Percentiles rank a stretch among this genome's conserved stretches.
Conservation (phyloP, 2,797 vertebrate genomes). For the Gadopsis marmoratus region DNA sequence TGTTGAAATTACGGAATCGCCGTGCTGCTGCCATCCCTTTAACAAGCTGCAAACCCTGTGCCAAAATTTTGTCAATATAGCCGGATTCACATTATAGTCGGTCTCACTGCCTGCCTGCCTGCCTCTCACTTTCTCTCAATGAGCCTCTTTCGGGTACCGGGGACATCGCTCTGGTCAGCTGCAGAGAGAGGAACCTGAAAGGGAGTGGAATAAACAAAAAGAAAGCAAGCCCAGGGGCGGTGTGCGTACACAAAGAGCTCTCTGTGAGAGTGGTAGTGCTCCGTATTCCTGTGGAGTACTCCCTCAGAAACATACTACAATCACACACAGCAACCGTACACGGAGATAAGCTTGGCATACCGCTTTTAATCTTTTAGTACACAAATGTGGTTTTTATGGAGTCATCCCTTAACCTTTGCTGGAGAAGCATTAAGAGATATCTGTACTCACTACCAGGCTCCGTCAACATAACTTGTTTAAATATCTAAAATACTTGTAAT, state of each 20-base stretch:
- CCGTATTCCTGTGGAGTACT: slow-evolving; percentile 81
- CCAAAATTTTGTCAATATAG: not conserved
- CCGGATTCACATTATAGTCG: slow-evolving; percentile 5
- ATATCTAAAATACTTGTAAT: slow-evolving; percentile 29
- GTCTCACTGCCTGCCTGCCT: slow-evolving; percentile 1
- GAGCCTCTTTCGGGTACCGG: slow-evolving; percentile 25
- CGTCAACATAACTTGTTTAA: not conserved
- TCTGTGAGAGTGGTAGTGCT: slow-evolving; percentile 74
- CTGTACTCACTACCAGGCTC: not conserved
- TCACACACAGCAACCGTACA: slow-evolving; percentile 17
- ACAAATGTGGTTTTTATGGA: not conserved
- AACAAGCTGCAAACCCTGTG: not conserved
- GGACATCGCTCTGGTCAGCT: slow-evolving; percentile 68
- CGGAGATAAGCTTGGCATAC: slow-evolving; percentile 2
- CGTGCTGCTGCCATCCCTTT: not conserved
- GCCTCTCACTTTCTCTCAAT: slow-evolving; percentile 18
- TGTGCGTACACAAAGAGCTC: slow-evolving; percentile 77
- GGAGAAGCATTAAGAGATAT: not conserved
- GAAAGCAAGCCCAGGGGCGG: slow-evolving; percentile 58
- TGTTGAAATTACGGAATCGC: not conserved
- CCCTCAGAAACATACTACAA: slow-evolving; percentile 48
- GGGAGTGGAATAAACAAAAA: slow-evolving; percentile 76
- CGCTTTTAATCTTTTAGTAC: slow-evolving; percentile 8
- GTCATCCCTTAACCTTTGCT: not conserved
- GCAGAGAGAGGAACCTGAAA: slow-evolving; percentile 70